Evolutionary conservation across 2,888 invertebrate genomes (phyloP), one percentile per base, ranked within the genome.

Genomic region (Sesia bembeciformis): DNA sequence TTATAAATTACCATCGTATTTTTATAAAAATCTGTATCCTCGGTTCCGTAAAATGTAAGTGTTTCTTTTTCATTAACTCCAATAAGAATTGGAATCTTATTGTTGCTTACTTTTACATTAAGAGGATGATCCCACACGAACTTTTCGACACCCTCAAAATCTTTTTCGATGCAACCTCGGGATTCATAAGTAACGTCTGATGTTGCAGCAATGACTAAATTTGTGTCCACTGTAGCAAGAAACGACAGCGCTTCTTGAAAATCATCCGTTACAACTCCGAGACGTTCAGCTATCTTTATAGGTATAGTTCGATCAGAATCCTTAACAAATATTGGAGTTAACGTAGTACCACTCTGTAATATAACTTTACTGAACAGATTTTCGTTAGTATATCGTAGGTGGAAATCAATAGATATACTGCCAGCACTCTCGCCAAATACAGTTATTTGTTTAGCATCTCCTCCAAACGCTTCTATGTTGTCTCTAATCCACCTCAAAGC

Each of bases 361-460:
- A 84, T 74, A 0, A 63, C 78, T 64, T 75, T 73, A 50, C 76
- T 57, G 8, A 81, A 83, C 40, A 77, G 52, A 3, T 62, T 71
- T 5, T 75, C 74, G 23, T 69, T 66, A 38, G 57, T 56, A 39
- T 73, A 65, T 0, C 82, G 54, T 5, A 58, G 40, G 53, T 60
- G 60, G 50, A 62, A 59, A 60, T 78, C 75, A 1, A 72, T 72
- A 0, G 79, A 72, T 39, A 40, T 57, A 3, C 61, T 73, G 1
- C 83, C 83, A 41, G 82, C 77, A 54, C 83, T 82, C 41, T 76
- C 72, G 3, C 82, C 83, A 55, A 68, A 70, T 54, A 83, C 54
- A 0, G 83, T 81, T 38, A 83, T 74, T 58, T 74, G 64, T 39
- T 68, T 63, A 1, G 57, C 56, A 55, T 83, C 74, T 6, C 83